Conservation (phyloP, 2,113 vertebrate species). For the Fregata magnificens region DNA sequence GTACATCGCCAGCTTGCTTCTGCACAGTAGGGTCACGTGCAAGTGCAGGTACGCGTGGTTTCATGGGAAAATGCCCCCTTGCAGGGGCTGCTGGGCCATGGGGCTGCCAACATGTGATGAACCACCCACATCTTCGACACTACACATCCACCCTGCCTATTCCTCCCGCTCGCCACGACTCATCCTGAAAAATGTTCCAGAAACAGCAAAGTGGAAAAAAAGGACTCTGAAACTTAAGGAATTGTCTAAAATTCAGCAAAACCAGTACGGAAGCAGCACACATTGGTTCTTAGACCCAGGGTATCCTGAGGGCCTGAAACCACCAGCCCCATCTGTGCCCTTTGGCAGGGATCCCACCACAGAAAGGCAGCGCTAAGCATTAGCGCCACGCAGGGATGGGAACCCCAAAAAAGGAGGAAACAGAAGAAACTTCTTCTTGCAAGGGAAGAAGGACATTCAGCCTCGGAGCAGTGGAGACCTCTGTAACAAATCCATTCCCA, state of each 20-base stretch:
- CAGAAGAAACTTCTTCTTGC: too few species aligned
- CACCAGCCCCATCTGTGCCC: background rate
- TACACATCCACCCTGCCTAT: background rate
- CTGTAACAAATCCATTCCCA: background rate
- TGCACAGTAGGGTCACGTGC: background rate
- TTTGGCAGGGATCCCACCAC: rapidly evolving
- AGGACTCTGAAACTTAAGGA: background rate
- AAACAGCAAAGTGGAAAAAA: background rate
- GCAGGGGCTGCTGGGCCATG: background rate
- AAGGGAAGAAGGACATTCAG: background rate
- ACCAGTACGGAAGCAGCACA: background rate
- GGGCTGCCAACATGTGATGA: rapidly evolving
- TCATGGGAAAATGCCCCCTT: background rate
- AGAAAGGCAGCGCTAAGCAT: background rate
- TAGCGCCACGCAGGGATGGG: background rate
- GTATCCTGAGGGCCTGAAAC: background rate
- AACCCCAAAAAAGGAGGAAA: background rate
- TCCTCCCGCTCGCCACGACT: background rate
- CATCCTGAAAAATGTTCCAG: background rate
- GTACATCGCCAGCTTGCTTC: background rate
- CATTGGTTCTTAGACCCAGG: background rate
- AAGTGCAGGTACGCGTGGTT: rapidly evolving
- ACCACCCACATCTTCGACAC: background rate
- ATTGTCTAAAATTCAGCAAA: background rate
- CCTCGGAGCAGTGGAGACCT: background rate